Conservation (phyloP, 2,888 invertebrate species). For the Incurvaria masculella region DNA sequence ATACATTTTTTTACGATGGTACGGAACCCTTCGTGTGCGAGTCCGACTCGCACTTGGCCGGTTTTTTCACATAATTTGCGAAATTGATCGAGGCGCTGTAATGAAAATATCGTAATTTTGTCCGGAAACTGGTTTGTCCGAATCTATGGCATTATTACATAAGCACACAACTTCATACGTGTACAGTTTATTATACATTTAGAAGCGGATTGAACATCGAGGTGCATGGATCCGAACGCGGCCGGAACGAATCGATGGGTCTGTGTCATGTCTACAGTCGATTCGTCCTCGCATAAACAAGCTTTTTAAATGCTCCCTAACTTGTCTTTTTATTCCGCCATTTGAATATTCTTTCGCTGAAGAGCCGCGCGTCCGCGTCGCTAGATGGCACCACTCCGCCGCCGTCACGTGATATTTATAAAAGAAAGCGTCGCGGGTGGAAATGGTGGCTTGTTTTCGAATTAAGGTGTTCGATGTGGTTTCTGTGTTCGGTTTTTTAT, state of each 20-base stretch:
- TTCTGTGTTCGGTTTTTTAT: conserved; percentile 6
- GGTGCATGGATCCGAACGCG: not conserved
- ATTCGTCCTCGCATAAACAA: conserved; percentile 55
- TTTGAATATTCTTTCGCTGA: conserved; percentile 39
- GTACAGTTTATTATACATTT: too few species aligned
- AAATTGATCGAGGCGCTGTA: too few species aligned
- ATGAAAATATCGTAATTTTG: too few species aligned
- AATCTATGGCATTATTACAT: too few species aligned
- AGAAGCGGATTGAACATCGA: too few species aligned
- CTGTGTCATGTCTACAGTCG: conserved; percentile 48
- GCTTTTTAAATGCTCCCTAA: conserved; percentile 57
- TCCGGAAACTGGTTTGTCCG: too few species aligned
- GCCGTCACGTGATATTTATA: conserved; percentile 56
- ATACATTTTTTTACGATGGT: too few species aligned
- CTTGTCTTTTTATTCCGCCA: conserved; percentile 56
- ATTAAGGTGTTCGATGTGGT: conserved; percentile 46
- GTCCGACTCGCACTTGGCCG: too few species aligned
- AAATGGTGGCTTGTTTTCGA: conserved; percentile 51
- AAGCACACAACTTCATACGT: too few species aligned
- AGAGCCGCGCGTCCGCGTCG: conserved; percentile 40
- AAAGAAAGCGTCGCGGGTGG: conserved; percentile 49
- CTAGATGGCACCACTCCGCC: conserved; percentile 47
- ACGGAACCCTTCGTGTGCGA: too few species aligned
- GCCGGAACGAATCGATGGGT: not conserved
- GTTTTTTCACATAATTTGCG: too few species aligned